These are phyloP conservation scores for zebrafish (Danio rerio) DNA, from an alignment of 2,113 vertebrate species.

Conservation along the genomic window DNA sequence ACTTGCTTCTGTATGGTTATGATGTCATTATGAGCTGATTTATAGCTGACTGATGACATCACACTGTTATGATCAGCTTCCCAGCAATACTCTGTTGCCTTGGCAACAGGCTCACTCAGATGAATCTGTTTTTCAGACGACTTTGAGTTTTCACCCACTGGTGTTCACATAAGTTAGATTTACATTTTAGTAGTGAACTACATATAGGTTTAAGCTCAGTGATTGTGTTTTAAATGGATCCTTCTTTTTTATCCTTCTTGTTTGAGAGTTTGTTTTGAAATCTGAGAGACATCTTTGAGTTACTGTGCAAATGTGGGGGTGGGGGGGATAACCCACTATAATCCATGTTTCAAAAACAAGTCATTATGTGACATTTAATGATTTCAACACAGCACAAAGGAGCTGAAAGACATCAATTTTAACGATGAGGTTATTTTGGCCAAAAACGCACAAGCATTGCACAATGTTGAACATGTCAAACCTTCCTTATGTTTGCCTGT, in stretches of 20 bases:
- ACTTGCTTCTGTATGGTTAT: not conserved
- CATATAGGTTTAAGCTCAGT: not conserved
- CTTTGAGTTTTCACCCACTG: not conserved
- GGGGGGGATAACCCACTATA: no score
- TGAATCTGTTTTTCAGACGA: not conserved
- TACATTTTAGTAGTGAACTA: not conserved
- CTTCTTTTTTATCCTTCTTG: not conserved
- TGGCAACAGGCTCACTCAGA: conserved; percentile 12
- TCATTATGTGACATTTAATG: not conserved
- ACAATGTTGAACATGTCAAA: not conserved
- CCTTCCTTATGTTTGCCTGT: not conserved
- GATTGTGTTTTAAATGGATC: not conserved
- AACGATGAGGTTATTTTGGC: conserved; percentile 1
- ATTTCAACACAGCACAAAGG: conserved; percentile 10
- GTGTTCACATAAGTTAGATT: not conserved
- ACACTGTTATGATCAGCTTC: conserved; percentile 11
- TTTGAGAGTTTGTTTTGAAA: not conserved
- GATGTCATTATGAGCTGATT: not conserved
- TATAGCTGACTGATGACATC: conserved; percentile 30
- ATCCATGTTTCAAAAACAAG: not conserved
- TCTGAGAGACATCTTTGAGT: not conserved
- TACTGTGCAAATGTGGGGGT: not conserved
- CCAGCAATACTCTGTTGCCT: conserved; percentile 6
- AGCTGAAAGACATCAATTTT: not conserved
- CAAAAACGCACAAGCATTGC: not conserved